These are phyloP conservation scores for Orthosia incerta DNA, from an alignment of 2,888 invertebrate genomes.

Conservation along the genomic window DNA sequence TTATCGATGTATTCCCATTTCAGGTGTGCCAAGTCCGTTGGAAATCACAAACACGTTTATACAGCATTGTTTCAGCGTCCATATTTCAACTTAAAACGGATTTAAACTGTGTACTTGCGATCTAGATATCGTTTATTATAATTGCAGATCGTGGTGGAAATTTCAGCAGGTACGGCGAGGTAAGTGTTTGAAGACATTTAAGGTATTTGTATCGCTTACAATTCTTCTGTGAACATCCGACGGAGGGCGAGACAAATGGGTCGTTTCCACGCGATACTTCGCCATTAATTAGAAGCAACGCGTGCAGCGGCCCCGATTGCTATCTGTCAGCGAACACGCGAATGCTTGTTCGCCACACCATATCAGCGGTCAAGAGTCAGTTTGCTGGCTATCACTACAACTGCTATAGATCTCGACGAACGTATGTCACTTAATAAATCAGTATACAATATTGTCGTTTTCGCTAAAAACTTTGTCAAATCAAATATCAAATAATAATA, in stretches of 20 bases:
- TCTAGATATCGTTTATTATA: conserved; percentile 84
- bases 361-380: conserved; percentile 59
- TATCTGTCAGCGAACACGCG: conserved; percentile 88
- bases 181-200: conserved; percentile 88
- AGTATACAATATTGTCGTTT: neutral
- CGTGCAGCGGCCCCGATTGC: conserved; percentile 83
- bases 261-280: conserved; percentile 85
- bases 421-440: conserved; percentile 13
- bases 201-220: conserved; percentile 89
- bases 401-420: conserved; percentile 23
- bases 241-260: conserved; percentile 85
- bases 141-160: conserved; percentile 81
- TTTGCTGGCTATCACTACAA: conserved; percentile 42
- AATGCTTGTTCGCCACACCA: conserved; percentile 76
- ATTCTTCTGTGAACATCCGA: conserved; percentile 89
- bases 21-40: conserved; percentile 26
- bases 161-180: conserved; percentile 76
- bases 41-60: conserved; percentile 53
- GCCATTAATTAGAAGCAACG: conserved; percentile 88
- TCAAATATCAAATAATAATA: neutral
- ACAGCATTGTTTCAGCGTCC: conserved; percentile 61
- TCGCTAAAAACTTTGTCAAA: neutral
- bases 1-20: conserved; percentile 35
- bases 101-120: conserved; percentile 76
- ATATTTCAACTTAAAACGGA: conserved; percentile 70